A percentile compares a stretch with the other conserved stretches of the same genome.
phyloP scores from a whole-genome alignment of 1,140 invertebrate genomes.

The Calycopis cecrops region DNA sequence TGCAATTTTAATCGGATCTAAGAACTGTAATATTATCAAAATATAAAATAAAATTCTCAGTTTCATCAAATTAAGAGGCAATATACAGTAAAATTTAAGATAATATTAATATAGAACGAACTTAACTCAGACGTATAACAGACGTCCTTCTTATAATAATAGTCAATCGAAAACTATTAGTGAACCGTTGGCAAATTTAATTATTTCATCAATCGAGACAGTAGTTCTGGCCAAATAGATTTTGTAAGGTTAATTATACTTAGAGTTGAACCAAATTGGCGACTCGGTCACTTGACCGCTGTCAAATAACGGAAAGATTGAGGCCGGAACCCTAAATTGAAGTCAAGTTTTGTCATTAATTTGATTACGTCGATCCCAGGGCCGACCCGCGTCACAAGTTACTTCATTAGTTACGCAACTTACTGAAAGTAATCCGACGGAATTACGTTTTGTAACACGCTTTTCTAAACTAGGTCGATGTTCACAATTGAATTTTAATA shows the following conservation, averaged over 20 bases:
- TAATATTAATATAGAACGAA: no score
- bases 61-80: no score
- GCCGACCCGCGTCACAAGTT: constrained; percentile 72
- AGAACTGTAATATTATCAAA: no score
- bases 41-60: no score
- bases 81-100: no score
- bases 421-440: constrained; percentile 62
- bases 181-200: no score
- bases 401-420: constrained; percentile 73
- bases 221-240: no score
- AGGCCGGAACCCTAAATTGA: constrained; percentile 66
- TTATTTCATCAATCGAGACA: no score
- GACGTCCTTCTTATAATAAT: no score
- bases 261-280: constrained; percentile 5
- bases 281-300: constrained; percentile 46
- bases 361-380: constrained; percentile 71
- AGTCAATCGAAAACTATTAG: no score
- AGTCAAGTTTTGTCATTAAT: constrained; percentile 74
- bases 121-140: no score
- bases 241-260: constrained; percentile 5
- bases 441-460: constrained; percentile 65
- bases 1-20: no score
- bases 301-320: constrained; percentile 66
- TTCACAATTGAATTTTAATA: constrained; percentile 19
- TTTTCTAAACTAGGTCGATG: constrained; percentile 50